Conservation (phyloP, 1,140 invertebrate genomes). For the Macrocentrus cingulum region DNA sequence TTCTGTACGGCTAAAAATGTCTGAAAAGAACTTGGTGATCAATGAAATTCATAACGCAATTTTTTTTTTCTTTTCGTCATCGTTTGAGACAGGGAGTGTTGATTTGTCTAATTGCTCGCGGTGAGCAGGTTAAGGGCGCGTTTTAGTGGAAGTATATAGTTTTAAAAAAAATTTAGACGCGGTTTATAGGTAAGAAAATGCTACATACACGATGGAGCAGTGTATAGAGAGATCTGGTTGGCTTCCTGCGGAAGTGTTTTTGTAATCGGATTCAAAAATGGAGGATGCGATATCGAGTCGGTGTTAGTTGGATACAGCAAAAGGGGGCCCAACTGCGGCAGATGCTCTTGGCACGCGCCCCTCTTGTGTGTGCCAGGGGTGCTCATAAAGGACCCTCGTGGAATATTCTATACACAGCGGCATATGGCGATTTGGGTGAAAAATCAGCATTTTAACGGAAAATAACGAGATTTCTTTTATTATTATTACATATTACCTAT, state of each 20-base stretch:
- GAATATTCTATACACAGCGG: conserved; percentile 5
- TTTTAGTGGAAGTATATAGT: too few relatives aligned
- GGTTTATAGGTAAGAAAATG: not conserved
- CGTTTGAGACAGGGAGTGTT: too few relatives aligned
- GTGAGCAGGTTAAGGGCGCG: too few relatives aligned
- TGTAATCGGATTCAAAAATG: conserved; percentile 41
- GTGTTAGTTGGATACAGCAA: conserved; percentile 25
- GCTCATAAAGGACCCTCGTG: conserved; percentile 24
- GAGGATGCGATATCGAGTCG: conserved; percentile 21
- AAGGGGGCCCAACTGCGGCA: conserved; percentile 49
- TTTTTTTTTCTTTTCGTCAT: too few relatives aligned
- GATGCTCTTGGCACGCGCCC: conserved; percentile 52
- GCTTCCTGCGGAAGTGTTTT: conserved; percentile 57
- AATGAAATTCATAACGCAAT: too few relatives aligned
- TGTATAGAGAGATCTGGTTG: conserved; percentile 35
- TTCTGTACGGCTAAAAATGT: too few relatives aligned
- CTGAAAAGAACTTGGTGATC: too few relatives aligned
- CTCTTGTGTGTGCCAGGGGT: conserved; percentile 31
- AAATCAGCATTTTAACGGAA: not conserved
- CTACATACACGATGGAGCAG: not conserved
- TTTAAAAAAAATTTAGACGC: not conserved
- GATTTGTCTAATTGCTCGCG: too few relatives aligned
- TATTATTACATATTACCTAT: too few relatives aligned
- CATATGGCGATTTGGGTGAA: not conserved
- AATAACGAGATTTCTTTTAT: too few relatives aligned